These are phyloP conservation scores for Alaudala cheleensis DNA, from an alignment of 2,113 vertebrate genomes.

Conservation along the genomic window DNA sequence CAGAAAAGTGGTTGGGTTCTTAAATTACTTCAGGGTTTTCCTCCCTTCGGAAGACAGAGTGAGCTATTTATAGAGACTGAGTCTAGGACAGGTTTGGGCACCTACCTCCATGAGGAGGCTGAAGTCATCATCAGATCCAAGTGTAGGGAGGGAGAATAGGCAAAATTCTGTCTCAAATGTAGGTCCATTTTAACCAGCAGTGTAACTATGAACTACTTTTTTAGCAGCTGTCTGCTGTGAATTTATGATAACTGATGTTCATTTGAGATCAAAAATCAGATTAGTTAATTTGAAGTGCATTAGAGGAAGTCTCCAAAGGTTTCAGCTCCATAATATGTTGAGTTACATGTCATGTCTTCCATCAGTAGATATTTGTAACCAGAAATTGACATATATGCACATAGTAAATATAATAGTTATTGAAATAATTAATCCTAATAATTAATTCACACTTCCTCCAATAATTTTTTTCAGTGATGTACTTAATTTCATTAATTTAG, in stretches of 20 bases:
- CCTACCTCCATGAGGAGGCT: background rate
- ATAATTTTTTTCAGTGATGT: background rate
- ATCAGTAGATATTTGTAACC: background rate
- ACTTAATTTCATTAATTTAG: background rate
- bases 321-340: background rate
- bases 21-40: constrained; percentile 33
- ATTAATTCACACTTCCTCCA: background rate
- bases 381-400: background rate
- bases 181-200: background rate
- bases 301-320: background rate
- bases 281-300: background rate
- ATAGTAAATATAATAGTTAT: background rate
- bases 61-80: constrained; percentile 20
- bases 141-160: background rate
- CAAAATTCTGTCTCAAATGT: background rate
- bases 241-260: background rate
- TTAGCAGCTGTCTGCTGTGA: background rate
- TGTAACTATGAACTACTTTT: background rate
- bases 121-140: background rate
- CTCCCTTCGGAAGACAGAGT: background rate
- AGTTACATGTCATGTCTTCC: background rate
- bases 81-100: background rate
- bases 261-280: background rate
- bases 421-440: background rate
- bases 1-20: background rate